phyloP scores from a whole-genome alignment of 1,140 invertebrate genomes.

The Brachionus manjavacas region DNA sequence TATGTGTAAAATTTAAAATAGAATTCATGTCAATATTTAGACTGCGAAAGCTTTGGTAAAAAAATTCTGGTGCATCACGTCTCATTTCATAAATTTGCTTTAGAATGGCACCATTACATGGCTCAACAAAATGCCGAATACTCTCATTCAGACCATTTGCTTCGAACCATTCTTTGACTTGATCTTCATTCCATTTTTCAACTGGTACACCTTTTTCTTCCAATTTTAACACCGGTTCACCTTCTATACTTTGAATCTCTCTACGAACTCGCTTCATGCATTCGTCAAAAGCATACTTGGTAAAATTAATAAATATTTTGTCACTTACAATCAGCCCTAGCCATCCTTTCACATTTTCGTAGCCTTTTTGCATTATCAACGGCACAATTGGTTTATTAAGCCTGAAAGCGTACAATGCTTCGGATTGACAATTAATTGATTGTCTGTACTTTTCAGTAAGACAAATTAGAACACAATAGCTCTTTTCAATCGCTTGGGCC shows the following conservation, averaged over 20 bases:
- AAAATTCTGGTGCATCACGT: constrained; percentile 33
- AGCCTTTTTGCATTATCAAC: constrained; percentile 49
- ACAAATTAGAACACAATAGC: constrained; percentile 51
- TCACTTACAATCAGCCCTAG: constrained; percentile 50
- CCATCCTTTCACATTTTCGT: constrained; percentile 51
- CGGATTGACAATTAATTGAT: constrained; percentile 51
- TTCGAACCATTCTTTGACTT: constrained; percentile 28
- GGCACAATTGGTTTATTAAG: constrained; percentile 50
- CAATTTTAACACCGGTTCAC: background rate
- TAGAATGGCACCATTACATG: constrained; percentile 3
- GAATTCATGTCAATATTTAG: background rate
- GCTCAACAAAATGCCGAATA: background rate
- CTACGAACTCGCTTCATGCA: background rate
- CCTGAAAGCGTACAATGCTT: constrained; percentile 53
- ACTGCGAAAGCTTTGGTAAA: background rate
- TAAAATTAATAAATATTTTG: constrained; percentile 49
- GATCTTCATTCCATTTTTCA: background rate
- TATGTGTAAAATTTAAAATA: constrained; percentile 9
- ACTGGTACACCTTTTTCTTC: background rate
- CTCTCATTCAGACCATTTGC: background rate
- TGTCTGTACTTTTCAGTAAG: constrained; percentile 55
- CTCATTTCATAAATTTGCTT: constrained; percentile 34
- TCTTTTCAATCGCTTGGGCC: constrained; percentile 54
- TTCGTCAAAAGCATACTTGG: background rate
- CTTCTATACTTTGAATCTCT: background rate